These are phyloP conservation scores for Acridotheres tristis DNA, from an alignment of 2,797 vertebrate species.

Conservation along the genomic window DNA sequence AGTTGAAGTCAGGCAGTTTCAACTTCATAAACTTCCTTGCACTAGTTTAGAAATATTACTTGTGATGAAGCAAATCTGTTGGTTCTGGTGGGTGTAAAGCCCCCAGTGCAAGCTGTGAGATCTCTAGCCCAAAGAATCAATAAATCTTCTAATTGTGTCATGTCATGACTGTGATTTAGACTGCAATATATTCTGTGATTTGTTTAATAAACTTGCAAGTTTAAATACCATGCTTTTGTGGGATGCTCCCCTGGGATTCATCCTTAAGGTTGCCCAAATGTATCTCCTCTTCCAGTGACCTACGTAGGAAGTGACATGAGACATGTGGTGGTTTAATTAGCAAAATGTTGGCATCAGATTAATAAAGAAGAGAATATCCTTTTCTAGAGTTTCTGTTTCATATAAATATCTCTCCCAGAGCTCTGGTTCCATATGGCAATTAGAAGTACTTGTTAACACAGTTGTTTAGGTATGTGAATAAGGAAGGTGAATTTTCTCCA, in stretches of 20 bases:
- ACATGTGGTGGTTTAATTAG: constrained; percentile 69
- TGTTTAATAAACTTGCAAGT: constrained; percentile 73
- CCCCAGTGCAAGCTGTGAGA: constrained; percentile 73
- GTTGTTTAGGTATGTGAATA: constrained; percentile 63
- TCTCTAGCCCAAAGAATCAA: constrained; percentile 76
- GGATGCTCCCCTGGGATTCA: constrained; percentile 66
- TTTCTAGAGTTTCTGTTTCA: constrained; percentile 72
- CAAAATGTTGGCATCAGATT: constrained; percentile 69
- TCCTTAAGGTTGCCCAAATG: constrained; percentile 60
- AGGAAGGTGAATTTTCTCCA: constrained; percentile 58
- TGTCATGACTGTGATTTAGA: constrained; percentile 67
- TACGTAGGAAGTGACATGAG: constrained; percentile 71
- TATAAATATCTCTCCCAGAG: constrained; percentile 72
- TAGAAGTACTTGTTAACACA: constrained; percentile 71
- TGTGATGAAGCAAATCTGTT: constrained; percentile 69
- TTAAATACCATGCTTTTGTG: constrained; percentile 72
- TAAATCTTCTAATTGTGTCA: constrained; percentile 78
- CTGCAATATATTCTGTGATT: constrained; percentile 66
- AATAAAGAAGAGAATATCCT: constrained; percentile 72
- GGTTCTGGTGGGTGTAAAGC: constrained; percentile 64
- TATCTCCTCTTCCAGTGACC: constrained; percentile 66
- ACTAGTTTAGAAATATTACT: constrained; percentile 57
- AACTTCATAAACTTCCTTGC: constrained; percentile 52
- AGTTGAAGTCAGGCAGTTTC: constrained; percentile 68
- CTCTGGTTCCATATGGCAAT: constrained; percentile 74